Conservation (phyloP, 2,797 vertebrate species). For the Lophotriccus pileatus region DNA sequence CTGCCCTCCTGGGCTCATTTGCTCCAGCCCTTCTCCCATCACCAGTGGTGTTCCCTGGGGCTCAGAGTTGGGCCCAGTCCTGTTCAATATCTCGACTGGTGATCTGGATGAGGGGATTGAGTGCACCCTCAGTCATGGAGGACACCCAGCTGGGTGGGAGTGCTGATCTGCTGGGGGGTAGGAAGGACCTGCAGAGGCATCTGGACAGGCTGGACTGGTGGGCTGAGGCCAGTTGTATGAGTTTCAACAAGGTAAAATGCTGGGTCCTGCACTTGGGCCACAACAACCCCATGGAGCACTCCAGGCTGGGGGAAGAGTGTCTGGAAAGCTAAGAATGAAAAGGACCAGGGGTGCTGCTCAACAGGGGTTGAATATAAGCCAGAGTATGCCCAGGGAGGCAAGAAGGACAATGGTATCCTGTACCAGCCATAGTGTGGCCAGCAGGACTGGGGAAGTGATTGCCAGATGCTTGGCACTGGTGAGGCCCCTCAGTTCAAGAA, state of each 20-base stretch:
- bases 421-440: not conserved
- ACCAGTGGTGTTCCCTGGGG: not conserved
- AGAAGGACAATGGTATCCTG: not conserved
- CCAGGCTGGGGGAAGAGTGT: not conserved
- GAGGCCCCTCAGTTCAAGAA: not conserved
- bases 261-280: rapidly evolving
- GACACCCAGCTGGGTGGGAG: not conserved
- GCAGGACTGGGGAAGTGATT: not conserved
- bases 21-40: not conserved
- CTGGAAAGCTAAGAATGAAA: not conserved
- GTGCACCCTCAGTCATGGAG: not conserved
- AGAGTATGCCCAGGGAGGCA: not conserved
- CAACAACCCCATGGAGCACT: not conserved
- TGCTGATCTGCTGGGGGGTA: not conserved
- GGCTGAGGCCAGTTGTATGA: not conserved
- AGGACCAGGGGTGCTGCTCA: rapidly evolving
- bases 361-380: not conserved
- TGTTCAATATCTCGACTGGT: not conserved
- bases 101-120: rapidly evolving
- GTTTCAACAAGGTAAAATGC: not conserved
- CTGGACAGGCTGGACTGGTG: not conserved
- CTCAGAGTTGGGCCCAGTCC: not conserved
- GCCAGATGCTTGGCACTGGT: not conserved
- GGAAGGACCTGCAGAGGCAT: not conserved
- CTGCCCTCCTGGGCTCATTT: not conserved